A percentile compares a stretch with the other conserved stretches of the same genome.
phyloP scores from a whole-genome alignment of 53 echinoderm and acorn worm species.

The Zoroaster sp. region DNA sequence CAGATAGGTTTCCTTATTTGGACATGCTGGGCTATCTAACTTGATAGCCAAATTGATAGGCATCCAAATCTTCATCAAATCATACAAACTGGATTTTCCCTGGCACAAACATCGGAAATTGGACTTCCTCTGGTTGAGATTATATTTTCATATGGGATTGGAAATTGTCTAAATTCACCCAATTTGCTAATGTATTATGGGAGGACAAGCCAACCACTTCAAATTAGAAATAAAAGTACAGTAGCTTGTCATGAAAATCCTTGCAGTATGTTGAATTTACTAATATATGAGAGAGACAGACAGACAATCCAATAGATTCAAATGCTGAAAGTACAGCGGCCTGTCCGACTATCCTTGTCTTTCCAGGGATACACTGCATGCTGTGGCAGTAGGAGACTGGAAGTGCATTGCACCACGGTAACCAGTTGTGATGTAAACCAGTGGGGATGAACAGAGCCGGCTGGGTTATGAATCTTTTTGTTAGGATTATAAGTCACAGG shows the following conservation, averaged over 20 bases:
- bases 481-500: too few species aligned
- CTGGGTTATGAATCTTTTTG: too few species aligned
- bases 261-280: neutral
- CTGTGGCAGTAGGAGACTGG: neutral
- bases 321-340: neutral
- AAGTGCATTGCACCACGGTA: neutral
- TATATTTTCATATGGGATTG: neutral
- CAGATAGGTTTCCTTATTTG: too few species aligned
- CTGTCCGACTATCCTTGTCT: too few species aligned
- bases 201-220: neutral
- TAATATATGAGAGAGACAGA: neutral
- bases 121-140: neutral
- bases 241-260: neutral
- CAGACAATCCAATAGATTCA: neutral
- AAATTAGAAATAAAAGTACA: neutral
- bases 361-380: neutral
- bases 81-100: neutral
- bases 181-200: neutral
- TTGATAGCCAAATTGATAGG: too few species aligned
- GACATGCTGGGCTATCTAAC: too few species aligned
- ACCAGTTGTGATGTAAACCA: too few species aligned
- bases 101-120: neutral
- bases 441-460: too few species aligned
- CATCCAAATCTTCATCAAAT: neutral
- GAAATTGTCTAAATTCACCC: neutral